Conservation (phyloP, 2,113 vertebrate genomes). For the Sciurus niger region DNA sequence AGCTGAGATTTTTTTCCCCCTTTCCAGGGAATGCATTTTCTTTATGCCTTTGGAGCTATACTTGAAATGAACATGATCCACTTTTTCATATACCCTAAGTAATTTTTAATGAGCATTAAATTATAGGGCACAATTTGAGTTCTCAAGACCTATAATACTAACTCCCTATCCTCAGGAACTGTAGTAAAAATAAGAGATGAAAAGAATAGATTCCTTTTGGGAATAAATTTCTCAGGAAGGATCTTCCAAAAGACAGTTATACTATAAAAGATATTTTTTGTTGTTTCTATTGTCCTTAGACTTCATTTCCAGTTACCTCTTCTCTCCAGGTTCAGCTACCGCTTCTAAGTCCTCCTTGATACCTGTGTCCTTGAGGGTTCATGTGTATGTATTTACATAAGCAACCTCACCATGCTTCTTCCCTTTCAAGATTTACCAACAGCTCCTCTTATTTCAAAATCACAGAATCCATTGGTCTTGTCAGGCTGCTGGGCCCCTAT, state of each 20-base stretch:
- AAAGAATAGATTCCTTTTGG: background rate
- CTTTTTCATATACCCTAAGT: background rate
- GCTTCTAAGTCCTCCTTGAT: background rate
- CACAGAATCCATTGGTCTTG: background rate
- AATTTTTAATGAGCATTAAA: background rate
- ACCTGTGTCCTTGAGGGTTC: background rate
- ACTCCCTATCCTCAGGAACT: background rate
- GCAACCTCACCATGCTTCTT: background rate
- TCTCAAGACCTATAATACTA: background rate
- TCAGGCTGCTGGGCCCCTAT: background rate
- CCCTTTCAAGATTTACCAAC: background rate
- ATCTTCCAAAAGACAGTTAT: background rate
- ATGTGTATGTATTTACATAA: too few relatives aligned
- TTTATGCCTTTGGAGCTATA: background rate
- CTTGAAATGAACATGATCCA: background rate
- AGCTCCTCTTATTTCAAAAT: background rate
- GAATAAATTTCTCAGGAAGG: background rate
- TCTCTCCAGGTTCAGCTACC: background rate
- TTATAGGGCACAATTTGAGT: background rate
- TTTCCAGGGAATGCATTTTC: background rate
- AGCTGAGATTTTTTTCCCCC: background rate
- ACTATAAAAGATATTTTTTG: background rate
- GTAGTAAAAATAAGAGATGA: background rate
- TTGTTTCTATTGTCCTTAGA: background rate
- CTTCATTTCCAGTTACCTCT: background rate